Conservation (phyloP, 2,113 vertebrate species). For the Sinocyclocheilus anshuiensis region DNA sequence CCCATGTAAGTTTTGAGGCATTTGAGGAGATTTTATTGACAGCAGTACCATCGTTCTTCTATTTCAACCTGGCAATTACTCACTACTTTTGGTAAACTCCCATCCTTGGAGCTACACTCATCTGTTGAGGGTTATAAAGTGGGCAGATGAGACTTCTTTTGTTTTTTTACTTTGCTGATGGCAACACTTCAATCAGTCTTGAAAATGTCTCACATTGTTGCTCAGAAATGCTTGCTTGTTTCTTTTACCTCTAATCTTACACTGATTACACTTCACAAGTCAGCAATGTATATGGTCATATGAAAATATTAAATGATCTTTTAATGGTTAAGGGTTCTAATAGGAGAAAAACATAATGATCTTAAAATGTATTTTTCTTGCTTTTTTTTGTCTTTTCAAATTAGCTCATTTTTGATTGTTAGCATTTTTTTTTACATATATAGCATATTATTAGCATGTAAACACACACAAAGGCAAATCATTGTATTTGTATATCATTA, state of each 20-base stretch:
- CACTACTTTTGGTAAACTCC: too few relatives aligned
- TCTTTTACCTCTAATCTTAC: background rate
- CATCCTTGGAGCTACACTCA: too few relatives aligned
- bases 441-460: background rate
- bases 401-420: background rate
- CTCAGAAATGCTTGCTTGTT: background rate
- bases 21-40: too few relatives aligned
- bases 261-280: background rate
- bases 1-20: too few relatives aligned
- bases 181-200: too few relatives aligned
- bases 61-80: too few relatives aligned
- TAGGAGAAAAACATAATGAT: background rate
- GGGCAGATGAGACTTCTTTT: too few relatives aligned
- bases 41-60: too few relatives aligned
- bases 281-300: background rate
- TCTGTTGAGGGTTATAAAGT: too few relatives aligned
- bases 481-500: background rate
- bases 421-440: background rate
- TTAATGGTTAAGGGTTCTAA: background rate
- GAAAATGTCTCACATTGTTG: too few relatives aligned
- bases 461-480: background rate
- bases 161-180: too few relatives aligned
- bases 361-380: background rate
- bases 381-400: background rate
- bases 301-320: background rate